phyloP scores from a whole-genome alignment of 2,113 vertebrate species.

The Chinchilla lanigera region DNA sequence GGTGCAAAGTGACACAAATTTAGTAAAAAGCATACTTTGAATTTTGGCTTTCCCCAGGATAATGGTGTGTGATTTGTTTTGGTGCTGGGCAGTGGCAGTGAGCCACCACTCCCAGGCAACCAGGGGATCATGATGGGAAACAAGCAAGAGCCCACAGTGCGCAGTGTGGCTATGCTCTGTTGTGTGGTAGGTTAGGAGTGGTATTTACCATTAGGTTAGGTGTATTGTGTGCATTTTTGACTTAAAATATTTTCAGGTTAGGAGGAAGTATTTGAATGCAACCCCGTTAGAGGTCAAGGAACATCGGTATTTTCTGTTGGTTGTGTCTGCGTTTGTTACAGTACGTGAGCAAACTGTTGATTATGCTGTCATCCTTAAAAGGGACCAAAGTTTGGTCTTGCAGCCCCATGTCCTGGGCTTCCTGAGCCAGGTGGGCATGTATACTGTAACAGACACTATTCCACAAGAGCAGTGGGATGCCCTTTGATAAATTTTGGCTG shows the following conservation, averaged over 20 bases:
- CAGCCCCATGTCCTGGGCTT: not conserved
- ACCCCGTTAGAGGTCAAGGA: not conserved
- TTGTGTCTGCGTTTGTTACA: not conserved
- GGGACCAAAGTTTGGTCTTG: not conserved
- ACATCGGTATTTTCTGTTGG: not conserved
- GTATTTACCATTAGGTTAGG: not conserved
- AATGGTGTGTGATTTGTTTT: not conserved
- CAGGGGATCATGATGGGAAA: not conserved
- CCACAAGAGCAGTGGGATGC: too few species aligned
- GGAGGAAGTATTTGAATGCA: not conserved
- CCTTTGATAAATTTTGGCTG: not conserved
- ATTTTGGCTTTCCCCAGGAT: not conserved
- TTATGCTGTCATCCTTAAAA: not conserved
- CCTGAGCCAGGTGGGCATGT: not conserved
- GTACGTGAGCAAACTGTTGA: not conserved
- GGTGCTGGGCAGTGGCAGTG: not conserved
- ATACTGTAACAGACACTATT: not conserved
- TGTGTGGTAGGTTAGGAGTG: not conserved
- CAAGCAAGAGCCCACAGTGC: not conserved
- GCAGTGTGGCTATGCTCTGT: not conserved
- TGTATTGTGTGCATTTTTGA: not conserved
- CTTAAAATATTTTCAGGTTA: not conserved
- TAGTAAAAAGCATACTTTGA: not conserved
- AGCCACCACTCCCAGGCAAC: not conserved
- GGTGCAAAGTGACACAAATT: not conserved